Percentiles rank a stretch among this genome's conserved stretches.
These are phyloP conservation scores for Ellobium chinense DNA, from an alignment of 2,888 invertebrate species.

Conservation along the genomic window DNA sequence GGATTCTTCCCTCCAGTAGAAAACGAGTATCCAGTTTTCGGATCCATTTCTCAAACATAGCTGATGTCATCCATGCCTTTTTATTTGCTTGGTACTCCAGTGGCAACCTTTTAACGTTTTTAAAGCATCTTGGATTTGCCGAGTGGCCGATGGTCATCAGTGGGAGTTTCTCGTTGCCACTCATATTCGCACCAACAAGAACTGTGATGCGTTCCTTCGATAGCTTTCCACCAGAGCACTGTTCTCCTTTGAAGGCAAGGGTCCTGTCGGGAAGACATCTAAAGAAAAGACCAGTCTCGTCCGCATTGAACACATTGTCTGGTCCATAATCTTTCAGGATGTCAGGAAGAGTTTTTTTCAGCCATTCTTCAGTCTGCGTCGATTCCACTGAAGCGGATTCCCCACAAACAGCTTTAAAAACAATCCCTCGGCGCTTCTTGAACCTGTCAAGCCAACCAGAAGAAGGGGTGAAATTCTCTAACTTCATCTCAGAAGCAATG, in stretches of 20 bases:
- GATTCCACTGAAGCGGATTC: slow-evolving; percentile 10
- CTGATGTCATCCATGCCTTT: slow-evolving; percentile 40
- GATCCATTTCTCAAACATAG: slow-evolving; percentile 31
- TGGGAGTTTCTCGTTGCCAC: slow-evolving; percentile 49
- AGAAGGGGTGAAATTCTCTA: slow-evolving; percentile 42
- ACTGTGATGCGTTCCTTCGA: slow-evolving; percentile 50
- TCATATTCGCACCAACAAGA: slow-evolving; percentile 43
- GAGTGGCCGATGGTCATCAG: slow-evolving; percentile 51
- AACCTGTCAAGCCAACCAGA: slow-evolving; percentile 28
- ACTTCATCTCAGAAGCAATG: slow-evolving; percentile 41
- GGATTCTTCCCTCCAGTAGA: neutral
- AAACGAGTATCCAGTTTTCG: neutral
- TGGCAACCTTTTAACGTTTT: slow-evolving; percentile 31
- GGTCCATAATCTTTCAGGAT: slow-evolving; percentile 18
- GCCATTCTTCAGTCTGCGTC: neutral
- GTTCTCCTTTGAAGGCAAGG: slow-evolving; percentile 43
- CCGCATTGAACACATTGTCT: slow-evolving; percentile 47
- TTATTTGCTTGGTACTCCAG: slow-evolving; percentile 28
- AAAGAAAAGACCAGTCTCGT: slow-evolving; percentile 50
- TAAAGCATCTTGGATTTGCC: slow-evolving; percentile 43
- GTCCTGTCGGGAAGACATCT: slow-evolving; percentile 49
- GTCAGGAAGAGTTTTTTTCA: neutral
- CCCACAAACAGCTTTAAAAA: neutral
- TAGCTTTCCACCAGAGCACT: slow-evolving; percentile 43
- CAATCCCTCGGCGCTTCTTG: slow-evolving; percentile 17